Conservation (phyloP, 2,888 invertebrate species). For the Asteroscopus sphinx region DNA sequence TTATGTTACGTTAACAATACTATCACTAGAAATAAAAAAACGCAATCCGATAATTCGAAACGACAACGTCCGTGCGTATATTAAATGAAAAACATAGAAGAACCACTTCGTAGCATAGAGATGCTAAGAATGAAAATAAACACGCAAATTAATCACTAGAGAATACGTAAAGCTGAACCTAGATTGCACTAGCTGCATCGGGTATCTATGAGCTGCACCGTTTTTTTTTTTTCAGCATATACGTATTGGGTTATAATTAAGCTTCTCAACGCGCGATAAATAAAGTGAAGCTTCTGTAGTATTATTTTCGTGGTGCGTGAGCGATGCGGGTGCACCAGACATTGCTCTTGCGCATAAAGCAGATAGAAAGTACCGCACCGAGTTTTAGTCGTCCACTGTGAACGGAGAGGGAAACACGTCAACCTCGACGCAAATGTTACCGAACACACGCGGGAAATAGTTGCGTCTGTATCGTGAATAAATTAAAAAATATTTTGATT, state of each 20-base stretch:
- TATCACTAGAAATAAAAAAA: constrained; percentile 56
- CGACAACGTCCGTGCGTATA: constrained; percentile 56
- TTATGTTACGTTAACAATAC: constrained; percentile 32
- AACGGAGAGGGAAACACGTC: constrained; percentile 74
- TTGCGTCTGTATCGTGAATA: constrained; percentile 79
- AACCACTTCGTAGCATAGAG: no score
- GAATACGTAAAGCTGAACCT: no score
- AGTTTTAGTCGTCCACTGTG: constrained; percentile 81
- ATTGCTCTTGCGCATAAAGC: constrained; percentile 81
- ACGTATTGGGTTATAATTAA: no score
- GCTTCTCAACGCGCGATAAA: neutral
- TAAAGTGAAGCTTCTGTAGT: constrained; percentile 30
- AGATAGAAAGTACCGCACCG: constrained; percentile 83
- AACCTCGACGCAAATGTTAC: constrained; percentile 83
- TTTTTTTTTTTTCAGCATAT: no score
- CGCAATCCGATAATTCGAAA: constrained; percentile 60
- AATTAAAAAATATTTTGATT: constrained; percentile 46
- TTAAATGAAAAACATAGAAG: constrained; percentile 8
- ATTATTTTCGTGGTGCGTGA: constrained; percentile 15
- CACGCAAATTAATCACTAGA: no score
- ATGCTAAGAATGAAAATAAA: no score
- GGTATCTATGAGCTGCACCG: no score
- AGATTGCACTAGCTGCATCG: no score
- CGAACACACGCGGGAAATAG: constrained; percentile 85
- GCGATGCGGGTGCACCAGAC: constrained; percentile 67